Conservation (phyloP, 2,888 invertebrate genomes). For the Thalpophila matura region DNA sequence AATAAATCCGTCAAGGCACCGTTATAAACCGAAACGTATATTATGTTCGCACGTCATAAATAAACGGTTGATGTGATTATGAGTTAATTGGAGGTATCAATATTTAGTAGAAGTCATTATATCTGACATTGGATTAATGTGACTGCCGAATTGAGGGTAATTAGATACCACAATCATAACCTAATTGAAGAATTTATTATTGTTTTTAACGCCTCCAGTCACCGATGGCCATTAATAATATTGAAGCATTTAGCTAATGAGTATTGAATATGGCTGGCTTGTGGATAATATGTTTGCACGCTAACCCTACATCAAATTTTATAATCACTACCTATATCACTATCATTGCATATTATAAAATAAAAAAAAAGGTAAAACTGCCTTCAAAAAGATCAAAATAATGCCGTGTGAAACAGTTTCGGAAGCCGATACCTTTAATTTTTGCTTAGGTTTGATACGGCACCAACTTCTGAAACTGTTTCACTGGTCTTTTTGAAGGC, state of each 20-base stretch:
- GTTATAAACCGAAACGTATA: conserved; percentile 54
- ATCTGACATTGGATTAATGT: conserved; percentile 15
- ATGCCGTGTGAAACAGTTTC: no score
- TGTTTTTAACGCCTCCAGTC: neutral
- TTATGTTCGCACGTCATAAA: conserved; percentile 35
- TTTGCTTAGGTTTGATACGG: no score
- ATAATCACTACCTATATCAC: no score
- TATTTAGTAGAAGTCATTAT: conserved; percentile 24
- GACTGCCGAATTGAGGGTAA: conserved; percentile 10
- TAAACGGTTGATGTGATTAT: conserved; percentile 22
- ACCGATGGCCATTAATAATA: neutral
- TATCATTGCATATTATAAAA: no score
- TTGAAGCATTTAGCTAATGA: neutral
- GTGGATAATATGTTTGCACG: no score
- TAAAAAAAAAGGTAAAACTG: no score
- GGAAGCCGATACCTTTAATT: no score
- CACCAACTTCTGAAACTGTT: no score
- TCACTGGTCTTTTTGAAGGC: no score
- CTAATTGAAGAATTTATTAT: neutral
- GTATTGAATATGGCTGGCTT: neutral
- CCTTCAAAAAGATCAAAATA: no score
- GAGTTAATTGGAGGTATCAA: conserved; percentile 28
- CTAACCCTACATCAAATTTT: no score
- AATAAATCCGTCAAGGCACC: conserved; percentile 68
- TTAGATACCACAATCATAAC: neutral